Evolutionary conservation across 2,797 vertebrate species (phyloP).

Genomic region (Scarus forsteni): DNA sequence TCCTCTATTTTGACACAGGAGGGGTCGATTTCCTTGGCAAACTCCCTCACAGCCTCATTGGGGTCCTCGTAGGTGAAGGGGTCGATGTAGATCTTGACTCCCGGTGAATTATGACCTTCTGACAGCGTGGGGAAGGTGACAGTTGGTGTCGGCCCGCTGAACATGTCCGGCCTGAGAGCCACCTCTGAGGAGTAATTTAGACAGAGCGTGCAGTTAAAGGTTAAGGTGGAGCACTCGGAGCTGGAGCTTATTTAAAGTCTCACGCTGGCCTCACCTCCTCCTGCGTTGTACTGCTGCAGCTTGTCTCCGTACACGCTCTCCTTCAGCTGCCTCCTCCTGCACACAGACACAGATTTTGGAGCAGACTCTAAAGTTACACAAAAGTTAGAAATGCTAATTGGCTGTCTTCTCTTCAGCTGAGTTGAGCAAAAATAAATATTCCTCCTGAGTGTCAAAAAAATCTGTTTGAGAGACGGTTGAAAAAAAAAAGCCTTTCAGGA

Average conservation of each 20-base stretch:
- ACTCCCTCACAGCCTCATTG: conserved; percentile 94
- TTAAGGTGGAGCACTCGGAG: not conserved
- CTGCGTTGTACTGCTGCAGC: conserved; percentile 94
- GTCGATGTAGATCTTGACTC: conserved; percentile 98
- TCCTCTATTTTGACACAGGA: conserved; percentile 98
- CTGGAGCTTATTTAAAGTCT: not conserved
- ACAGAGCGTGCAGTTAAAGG: not conserved
- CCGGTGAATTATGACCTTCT: conserved; percentile 88
- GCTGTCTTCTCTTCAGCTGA: conserved; percentile 41
- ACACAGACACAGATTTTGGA: conserved; percentile 19
- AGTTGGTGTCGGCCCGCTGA: conserved; percentile 75
- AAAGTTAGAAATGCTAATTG: conserved; percentile 57
- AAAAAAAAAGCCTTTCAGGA: conserved; percentile 27
- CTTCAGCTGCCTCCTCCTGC: conserved; percentile 91
- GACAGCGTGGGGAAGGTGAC: conserved; percentile 82
- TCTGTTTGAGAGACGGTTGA: conserved; percentile 1
- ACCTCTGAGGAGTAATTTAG: conserved; percentile 64
- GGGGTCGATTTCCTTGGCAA: conserved; percentile 96
- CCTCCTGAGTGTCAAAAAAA: conserved; percentile 16
- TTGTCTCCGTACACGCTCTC: conserved; percentile 95
- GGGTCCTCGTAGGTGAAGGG: conserved; percentile 98
- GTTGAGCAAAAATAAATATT: conserved; percentile 40
- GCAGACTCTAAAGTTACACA: conserved; percentile 24
- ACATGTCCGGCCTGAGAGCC: conserved; percentile 79
- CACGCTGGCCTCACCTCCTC: conserved; percentile 82